phyloP scores from a whole-genome alignment of 2,888 invertebrate genomes.

The Vandiemenella viatica region DNA sequence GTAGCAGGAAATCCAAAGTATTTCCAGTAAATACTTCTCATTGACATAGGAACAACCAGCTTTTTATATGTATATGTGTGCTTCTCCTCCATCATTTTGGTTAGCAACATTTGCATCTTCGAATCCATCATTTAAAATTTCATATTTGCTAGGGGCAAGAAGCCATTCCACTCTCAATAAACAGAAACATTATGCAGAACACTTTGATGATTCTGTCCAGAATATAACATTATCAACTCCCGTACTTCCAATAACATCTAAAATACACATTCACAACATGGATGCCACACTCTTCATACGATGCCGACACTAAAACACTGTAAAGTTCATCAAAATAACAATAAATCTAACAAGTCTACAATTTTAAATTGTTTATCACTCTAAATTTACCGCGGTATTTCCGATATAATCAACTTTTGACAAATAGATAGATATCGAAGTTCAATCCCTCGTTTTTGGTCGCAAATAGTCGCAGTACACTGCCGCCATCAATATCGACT shows the following conservation, averaged over 20 bases:
- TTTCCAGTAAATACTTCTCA: constrained; percentile 37
- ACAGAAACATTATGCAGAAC: too few relatives aligned
- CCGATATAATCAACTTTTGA: constrained; percentile 23
- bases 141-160: background rate
- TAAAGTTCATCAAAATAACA: too few relatives aligned
- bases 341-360: too few relatives aligned
- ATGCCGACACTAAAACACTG: too few relatives aligned
- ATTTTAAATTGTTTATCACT: too few relatives aligned
- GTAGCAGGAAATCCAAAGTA: constrained; percentile 36
- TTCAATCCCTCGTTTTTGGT: constrained; percentile 11
- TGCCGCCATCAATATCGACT: constrained; percentile 8
- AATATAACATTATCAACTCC: too few relatives aligned
- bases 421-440: constrained; percentile 23
- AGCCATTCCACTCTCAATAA: background rate
- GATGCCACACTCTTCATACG: too few relatives aligned
- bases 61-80: constrained; percentile 30
- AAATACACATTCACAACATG: too few relatives aligned
- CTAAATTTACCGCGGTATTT: constrained; percentile 23
- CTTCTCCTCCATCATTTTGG: constrained; percentile 23
- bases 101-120: constrained; percentile 21
- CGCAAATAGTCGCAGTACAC: constrained; percentile 7
- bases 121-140: constrained; percentile 5
- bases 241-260: too few relatives aligned
- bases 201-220: too few relatives aligned
- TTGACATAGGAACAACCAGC: constrained; percentile 33